A percentile compares a stretch with the other conserved stretches of the same genome.
phyloP scores from a whole-genome alignment of 2,888 invertebrate species.

The Sphaerophoria rueppellii region DNA sequence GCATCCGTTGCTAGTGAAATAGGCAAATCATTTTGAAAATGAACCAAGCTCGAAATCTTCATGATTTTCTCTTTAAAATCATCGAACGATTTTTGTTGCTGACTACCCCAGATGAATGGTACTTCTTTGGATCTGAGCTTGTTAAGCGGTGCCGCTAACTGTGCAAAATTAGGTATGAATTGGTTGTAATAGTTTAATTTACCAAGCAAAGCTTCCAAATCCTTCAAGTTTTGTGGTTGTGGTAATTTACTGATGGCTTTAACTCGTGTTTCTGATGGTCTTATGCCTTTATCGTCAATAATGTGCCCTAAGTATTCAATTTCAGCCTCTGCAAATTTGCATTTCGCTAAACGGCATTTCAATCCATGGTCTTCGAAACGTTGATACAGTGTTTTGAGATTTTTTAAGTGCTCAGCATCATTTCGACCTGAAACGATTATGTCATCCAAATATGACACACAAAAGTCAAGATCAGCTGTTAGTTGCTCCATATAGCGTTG shows the following conservation, averaged over 20 bases:
- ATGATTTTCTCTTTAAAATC: too few species aligned
- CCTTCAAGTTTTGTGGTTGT: constrained; percentile 71
- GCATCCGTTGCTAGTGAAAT: constrained; percentile 42
- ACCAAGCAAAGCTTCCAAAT: constrained; percentile 75
- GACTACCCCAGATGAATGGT: too few species aligned
- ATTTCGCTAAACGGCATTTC: constrained; percentile 74
- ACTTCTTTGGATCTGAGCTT: too few species aligned
- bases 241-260: constrained; percentile 74
- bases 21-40: constrained; percentile 51
- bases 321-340: constrained; percentile 72
- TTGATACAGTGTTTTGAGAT: constrained; percentile 36
- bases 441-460: constrained; percentile 74
- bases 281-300: constrained; percentile 71
- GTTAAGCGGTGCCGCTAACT: too few species aligned
- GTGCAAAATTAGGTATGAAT: too few species aligned
- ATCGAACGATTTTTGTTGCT: too few species aligned
- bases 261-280: constrained; percentile 70
- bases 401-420: constrained; percentile 45
- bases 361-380: too few species aligned
- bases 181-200: too few species aligned
- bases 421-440: constrained; percentile 70
- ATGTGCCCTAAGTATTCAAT: constrained; percentile 75
- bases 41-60: constrained; percentile 54
- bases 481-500: constrained; percentile 42
- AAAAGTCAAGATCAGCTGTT: constrained; percentile 32